These are phyloP conservation scores for Sebastiscus tertius DNA, from an alignment of 2,797 vertebrate genomes.

Conservation along the genomic window DNA sequence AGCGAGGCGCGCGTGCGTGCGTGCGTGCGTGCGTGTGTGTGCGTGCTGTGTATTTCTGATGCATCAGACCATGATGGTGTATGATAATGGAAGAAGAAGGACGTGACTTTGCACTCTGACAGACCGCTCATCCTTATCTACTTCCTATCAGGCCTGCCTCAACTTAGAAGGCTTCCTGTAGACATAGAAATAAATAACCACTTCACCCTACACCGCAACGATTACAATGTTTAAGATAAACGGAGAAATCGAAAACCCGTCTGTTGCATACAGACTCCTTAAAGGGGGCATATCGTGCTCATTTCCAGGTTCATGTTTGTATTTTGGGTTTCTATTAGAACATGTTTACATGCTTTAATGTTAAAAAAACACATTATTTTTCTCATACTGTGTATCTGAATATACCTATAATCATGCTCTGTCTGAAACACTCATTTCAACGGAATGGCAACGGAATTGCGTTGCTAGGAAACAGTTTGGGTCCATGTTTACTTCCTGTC, in stretches of 20 bases:
- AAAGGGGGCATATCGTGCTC: too few relatives aligned
- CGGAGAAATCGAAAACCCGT: too few relatives aligned
- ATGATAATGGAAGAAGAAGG: conserved; percentile 53
- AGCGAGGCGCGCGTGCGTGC: background rate
- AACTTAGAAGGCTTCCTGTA: conserved; percentile 19
- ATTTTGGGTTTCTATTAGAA: too few relatives aligned
- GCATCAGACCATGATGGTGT: conserved; percentile 33
- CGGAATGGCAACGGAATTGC: too few relatives aligned
- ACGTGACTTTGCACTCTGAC: conserved; percentile 50
- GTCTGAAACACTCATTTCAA: too few relatives aligned
- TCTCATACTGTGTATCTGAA: too few relatives aligned
- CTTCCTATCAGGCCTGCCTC: conserved; percentile 31
- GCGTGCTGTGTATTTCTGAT: conserved; percentile 18
- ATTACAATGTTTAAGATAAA: background rate
- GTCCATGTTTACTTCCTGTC: too few relatives aligned
- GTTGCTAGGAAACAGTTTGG: too few relatives aligned
- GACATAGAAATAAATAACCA: background rate
- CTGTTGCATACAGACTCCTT: background rate
- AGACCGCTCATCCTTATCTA: conserved; percentile 36
- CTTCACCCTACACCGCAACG: background rate
- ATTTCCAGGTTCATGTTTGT: too few relatives aligned
- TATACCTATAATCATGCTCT: too few relatives aligned
- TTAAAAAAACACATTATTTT: too few relatives aligned
- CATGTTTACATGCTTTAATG: too few relatives aligned
- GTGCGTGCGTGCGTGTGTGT: background rate